Evolutionary conservation across 2,888 invertebrate genomes (phyloP), one percentile per base, ranked within the genome.

Genomic region (Drosophila bunnanda): DNA sequence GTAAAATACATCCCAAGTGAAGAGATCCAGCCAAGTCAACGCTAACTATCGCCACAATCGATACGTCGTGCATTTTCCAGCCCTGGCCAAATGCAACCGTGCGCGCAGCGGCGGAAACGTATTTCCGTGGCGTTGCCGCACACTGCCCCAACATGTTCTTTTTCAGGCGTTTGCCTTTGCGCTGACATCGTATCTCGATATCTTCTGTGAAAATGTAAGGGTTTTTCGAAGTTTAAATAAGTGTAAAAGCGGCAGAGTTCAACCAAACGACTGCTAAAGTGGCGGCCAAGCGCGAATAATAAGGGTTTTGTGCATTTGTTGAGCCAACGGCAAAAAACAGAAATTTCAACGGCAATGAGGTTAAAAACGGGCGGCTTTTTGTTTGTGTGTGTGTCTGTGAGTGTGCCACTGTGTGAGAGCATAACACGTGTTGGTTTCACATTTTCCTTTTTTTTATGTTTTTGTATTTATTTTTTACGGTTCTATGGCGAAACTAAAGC

Each of bases 151-250:
- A 89, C 90, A 91, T 91, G 92, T 91, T 91, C 92, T 92, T 92
- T 92, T 92, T 88, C 90, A 88, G 89, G 90, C 91, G 89, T 91
- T 91, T 91, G 92, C 90, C 91, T 90, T 91, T 90, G 84, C 90
- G 89, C 90, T 90, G 89, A 91, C 89, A 90, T 91, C 91, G 91
- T 87, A 78, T 79, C 87, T 80, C 78, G 77, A 87, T 84, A 90
- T 88, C 89, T 86, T 87, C 84, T 77, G 83, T 83, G 78, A 82
- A 87, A 90, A 91, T 92, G 92, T 92, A 92, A 92, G 92, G 71
- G 80, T 74, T 76, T 79, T 79, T 70, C 34, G 3, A n/a, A 20
- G 62, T 52, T 53, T 12, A 80, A 89, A 64, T 70, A 70, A 57
- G 78, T 80, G 79, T 32, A 67, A 46, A 60, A 56, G 54, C 62